These are phyloP conservation scores for Ctenochaetus hawaiiensis DNA, from an alignment of 2,797 vertebrate genomes.

Conservation along the genomic window DNA sequence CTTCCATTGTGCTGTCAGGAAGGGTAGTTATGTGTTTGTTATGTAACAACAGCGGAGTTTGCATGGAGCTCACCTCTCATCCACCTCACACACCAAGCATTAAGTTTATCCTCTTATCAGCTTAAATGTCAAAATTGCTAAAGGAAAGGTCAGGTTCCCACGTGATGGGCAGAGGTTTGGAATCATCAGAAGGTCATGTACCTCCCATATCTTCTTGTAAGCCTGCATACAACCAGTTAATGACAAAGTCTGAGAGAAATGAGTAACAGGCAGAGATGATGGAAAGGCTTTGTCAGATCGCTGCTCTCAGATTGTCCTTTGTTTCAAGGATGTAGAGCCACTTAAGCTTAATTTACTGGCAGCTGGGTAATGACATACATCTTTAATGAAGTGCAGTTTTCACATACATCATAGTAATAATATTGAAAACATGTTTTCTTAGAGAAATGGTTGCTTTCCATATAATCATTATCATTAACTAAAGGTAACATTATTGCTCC, in stretches of 20 bases:
- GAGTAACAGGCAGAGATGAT: conserved; percentile 11
- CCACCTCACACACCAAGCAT: conserved; percentile 21
- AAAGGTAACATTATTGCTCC: no score
- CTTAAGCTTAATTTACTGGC: no score
- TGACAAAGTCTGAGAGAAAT: no score
- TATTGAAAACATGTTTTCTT: no score
- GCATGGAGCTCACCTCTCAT: conserved; percentile 31
- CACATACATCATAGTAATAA: no score
- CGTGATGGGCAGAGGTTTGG: conserved; percentile 19
- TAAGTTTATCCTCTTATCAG: conserved; percentile 22
- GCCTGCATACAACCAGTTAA: neutral
- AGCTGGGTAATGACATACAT: no score
- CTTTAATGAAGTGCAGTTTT: no score
- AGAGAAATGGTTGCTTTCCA: no score
- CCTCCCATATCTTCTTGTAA: conserved; percentile 30
- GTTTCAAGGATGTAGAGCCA: no score
- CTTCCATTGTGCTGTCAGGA: conserved; percentile 41
- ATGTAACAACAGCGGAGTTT: conserved; percentile 49
- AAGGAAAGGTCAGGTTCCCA: conserved; percentile 56
- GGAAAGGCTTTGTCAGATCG: neutral
- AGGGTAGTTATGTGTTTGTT: conserved; percentile 9
- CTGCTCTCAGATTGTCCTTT: no score
- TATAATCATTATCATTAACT: no score
- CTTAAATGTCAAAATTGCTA: conserved; percentile 61
- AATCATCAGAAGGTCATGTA: conserved; percentile 28